phyloP scores from a whole-genome alignment of 2,888 invertebrate genomes.

The Amphipyra tragopoginis region DNA sequence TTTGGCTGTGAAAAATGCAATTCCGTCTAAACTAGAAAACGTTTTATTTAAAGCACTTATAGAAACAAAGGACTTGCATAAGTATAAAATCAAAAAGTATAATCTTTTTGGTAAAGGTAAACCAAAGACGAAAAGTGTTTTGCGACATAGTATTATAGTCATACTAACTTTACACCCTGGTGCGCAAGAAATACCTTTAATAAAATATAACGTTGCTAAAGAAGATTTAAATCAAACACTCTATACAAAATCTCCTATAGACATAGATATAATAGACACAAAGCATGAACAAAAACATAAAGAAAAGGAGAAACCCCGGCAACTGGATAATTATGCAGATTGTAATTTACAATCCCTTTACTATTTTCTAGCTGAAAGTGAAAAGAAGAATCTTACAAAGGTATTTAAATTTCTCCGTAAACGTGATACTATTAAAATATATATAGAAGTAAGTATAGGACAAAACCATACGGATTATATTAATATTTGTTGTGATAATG shows the following conservation, averaged over 20 bases:
- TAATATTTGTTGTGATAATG: conserved; percentile 68
- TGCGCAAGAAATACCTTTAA: conserved; percentile 26
- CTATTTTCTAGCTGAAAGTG: conserved; percentile 69
- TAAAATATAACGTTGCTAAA: conserved; percentile 46
- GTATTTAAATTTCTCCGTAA: conserved; percentile 72
- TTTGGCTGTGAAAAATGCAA: conserved; percentile 13
- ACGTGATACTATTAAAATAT: conserved; percentile 75
- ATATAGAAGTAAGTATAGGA: conserved; percentile 69
- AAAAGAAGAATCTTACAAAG: conserved; percentile 69
- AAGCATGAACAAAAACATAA: conserved; percentile 58
- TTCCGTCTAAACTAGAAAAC: conserved; percentile 57
- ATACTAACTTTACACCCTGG: conserved; percentile 73
- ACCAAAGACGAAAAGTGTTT: conserved; percentile 34
- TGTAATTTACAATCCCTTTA: conserved; percentile 78
- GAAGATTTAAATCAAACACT: conserved; percentile 66
- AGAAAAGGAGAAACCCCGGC: conserved; percentile 47
- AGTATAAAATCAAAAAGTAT: conserved; percentile 72
- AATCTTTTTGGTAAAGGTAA: conserved; percentile 66
- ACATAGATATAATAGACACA: conserved; percentile 78
- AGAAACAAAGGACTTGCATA: conserved; percentile 68
- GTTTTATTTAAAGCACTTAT: conserved; percentile 74
- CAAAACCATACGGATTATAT: conserved; percentile 66
- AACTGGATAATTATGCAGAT: conserved; percentile 46
- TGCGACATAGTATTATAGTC: conserved; percentile 70
- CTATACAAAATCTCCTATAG: conserved; percentile 62